Evolutionary conservation across 2,888 invertebrate genomes (phyloP).

Genomic region (Microplitis deprimator): DNA sequence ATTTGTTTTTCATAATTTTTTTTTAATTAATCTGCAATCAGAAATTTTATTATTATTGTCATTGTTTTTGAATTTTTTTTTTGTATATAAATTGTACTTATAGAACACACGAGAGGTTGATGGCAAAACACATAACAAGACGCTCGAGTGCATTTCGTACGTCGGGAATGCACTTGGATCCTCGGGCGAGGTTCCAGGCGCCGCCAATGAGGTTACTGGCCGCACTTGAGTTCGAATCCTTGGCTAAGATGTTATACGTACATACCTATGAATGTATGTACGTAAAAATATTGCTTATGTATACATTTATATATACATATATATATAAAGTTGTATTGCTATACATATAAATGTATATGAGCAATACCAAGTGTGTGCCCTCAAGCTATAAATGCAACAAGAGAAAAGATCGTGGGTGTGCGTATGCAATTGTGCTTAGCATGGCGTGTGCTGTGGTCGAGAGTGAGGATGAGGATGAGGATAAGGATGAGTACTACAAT

Average conservation of each 20-base stretch:
- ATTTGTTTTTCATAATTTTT: too few relatives aligned
- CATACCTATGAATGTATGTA: constrained; percentile 27
- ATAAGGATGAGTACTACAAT: constrained; percentile 5
- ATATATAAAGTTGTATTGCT: too few relatives aligned
- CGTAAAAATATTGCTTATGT: constrained; percentile 33
- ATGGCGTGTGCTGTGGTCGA: not conserved
- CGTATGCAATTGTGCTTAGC: constrained; percentile 20
- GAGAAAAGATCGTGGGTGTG: constrained; percentile 33
- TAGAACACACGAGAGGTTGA: not conserved
- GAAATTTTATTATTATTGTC: too few relatives aligned
- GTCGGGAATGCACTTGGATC: constrained; percentile 52
- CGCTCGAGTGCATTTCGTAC: constrained; percentile 34
- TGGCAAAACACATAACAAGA: constrained; percentile 11
- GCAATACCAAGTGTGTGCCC: constrained; percentile 29
- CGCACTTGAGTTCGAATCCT: constrained; percentile 53
- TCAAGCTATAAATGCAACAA: constrained; percentile 14
- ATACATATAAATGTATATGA: constrained; percentile 26
- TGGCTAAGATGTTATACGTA: constrained; percentile 34
- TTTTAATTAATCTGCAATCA: too few relatives aligned
- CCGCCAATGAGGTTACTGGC: constrained; percentile 56
- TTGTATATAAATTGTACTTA: not conserved
- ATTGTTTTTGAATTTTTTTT: too few relatives aligned
- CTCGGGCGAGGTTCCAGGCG: constrained; percentile 54
- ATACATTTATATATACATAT: not conserved
- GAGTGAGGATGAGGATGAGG: not conserved